A percentile compares a stretch with the other conserved stretches of the same genome.
Evolutionary conservation across 2,113 vertebrate genomes (phyloP).

Genomic region (Vimba vimba): DNA sequence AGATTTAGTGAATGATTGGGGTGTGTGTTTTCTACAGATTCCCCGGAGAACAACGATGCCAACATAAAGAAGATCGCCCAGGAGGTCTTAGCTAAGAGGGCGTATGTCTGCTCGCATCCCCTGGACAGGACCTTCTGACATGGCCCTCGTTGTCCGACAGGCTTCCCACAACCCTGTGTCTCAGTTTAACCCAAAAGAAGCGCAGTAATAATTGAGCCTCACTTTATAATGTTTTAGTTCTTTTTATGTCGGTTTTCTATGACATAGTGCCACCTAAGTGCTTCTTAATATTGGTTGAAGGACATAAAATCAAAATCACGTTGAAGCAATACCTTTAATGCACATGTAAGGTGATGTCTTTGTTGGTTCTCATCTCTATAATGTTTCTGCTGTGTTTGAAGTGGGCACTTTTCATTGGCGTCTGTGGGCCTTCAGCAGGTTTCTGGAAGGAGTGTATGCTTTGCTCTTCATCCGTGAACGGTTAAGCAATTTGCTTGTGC

Average conservation of each 20-base stretch:
- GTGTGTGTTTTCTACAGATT: constrained; percentile 73
- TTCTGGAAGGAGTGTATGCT: constrained; percentile 46
- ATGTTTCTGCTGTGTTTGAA: constrained; percentile 41
- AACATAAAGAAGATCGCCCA: constrained; percentile 88
- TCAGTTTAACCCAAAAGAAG: background rate
- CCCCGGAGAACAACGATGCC: constrained; percentile 88
- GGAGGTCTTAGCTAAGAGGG: constrained; percentile 83
- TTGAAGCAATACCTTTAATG: background rate
- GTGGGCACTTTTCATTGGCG: background rate
- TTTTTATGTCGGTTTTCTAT: constrained; percentile 1
- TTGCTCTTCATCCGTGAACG: constrained; percentile 62
- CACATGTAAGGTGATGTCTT: constrained; percentile 11
- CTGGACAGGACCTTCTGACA: constrained; percentile 86
- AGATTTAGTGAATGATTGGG: constrained; percentile 18
- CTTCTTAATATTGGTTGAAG: constrained; percentile 15
- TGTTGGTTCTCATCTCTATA: constrained; percentile 48
- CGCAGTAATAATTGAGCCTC: constrained; percentile 6
- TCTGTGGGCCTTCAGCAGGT: background rate
- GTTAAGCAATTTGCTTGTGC: constrained; percentile 54
- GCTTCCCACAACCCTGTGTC: background rate
- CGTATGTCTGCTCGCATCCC: constrained; percentile 89
- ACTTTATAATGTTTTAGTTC: background rate
- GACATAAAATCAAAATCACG: background rate
- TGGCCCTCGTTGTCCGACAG: background rate
- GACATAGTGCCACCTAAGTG: constrained; percentile 34